Conservation (phyloP, 1,140 invertebrate species). For the Eriosoma lanigerum region DNA sequence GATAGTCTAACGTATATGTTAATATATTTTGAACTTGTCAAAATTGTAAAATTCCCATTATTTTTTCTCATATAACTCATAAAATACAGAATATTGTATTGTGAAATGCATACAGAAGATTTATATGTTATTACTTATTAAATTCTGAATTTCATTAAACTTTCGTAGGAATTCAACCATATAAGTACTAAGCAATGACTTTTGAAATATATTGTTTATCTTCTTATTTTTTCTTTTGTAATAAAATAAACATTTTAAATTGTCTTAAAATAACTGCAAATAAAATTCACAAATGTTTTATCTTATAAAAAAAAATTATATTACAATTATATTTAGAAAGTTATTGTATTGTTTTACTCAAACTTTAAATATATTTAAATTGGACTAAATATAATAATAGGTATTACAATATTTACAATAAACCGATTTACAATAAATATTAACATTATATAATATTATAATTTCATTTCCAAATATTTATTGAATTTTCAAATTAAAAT, state of each 20-base stretch:
- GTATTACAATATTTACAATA: too few relatives aligned
- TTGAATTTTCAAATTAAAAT: too few relatives aligned
- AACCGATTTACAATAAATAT: too few relatives aligned
- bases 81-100: not conserved
- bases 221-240: not conserved
- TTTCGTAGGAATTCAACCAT: not conserved
- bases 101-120: not conserved
- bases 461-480: too few relatives aligned
- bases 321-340: too few relatives aligned
- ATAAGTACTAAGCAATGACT: not conserved
- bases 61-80: not conserved
- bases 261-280: not conserved
- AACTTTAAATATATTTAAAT: too few relatives aligned
- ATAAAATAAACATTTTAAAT: not conserved
- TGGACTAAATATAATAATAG: too few relatives aligned
- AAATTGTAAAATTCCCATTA: not conserved
- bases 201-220: constrained; percentile 4
- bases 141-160: not conserved
- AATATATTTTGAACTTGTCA: too few relatives aligned
- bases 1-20: too few relatives aligned
- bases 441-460: too few relatives aligned
- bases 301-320: not conserved
- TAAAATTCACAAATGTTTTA: not conserved
- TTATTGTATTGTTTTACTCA: too few relatives aligned
- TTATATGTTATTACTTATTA: not conserved